Conservation (phyloP, 2,888 invertebrate species). For the Patella caerulea region DNA sequence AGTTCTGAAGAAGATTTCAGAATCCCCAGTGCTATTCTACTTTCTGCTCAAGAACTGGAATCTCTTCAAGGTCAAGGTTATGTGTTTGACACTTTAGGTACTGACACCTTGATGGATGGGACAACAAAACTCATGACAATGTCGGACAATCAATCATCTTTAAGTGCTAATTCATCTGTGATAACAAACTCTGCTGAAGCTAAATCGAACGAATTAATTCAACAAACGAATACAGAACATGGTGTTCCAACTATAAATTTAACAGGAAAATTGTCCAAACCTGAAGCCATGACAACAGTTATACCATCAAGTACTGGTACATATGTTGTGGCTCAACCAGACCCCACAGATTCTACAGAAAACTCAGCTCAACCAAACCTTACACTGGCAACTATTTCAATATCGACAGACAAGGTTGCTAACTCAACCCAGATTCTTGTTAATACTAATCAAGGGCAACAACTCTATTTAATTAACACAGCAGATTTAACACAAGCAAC, state of each 20-base stretch:
- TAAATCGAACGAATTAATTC: constrained; percentile 3
- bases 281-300: constrained; percentile 13
- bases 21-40: not conserved
- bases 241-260: constrained; percentile 17
- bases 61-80: constrained; percentile 53
- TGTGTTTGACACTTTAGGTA: constrained; percentile 56
- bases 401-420: constrained; percentile 57
- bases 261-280: constrained; percentile 28
- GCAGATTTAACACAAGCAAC: constrained; percentile 47
- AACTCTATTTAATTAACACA: constrained; percentile 58
- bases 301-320: not conserved
- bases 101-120: constrained; percentile 34
- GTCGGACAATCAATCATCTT: not conserved
- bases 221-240: constrained; percentile 29
- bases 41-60: constrained; percentile 57
- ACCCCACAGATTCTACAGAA: constrained; percentile 12
- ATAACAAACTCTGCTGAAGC: constrained; percentile 1
- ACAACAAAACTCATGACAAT: constrained; percentile 1
- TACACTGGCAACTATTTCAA: constrained; percentile 60
- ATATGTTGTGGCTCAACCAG: constrained; percentile 8
- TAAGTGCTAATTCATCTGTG: constrained; percentile 8
- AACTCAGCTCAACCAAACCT: constrained; percentile 23
- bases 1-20: too few species aligned
- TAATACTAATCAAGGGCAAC: constrained; percentile 56
- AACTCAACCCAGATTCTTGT: constrained; percentile 64